A percentile compares a stretch with the other conserved stretches of the same genome.
Conservation (phyloP, 2,113 vertebrate species). For the Chaenogobius annularis region DNA sequence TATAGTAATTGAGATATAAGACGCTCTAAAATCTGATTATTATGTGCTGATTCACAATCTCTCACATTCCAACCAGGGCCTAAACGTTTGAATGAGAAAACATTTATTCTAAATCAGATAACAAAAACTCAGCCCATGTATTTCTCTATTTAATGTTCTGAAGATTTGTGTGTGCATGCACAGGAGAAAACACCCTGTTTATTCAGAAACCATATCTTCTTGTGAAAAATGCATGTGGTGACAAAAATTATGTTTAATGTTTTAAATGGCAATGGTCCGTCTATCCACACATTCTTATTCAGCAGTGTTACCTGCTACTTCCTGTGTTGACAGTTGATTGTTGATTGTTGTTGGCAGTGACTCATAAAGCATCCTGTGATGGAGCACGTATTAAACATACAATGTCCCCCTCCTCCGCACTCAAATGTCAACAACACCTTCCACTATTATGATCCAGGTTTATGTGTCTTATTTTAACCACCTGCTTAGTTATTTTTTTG, state of each 20-base stretch:
- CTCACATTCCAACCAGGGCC: slow-evolving; percentile 12
- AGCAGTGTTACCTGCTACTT: neutral
- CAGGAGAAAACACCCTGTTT: neutral
- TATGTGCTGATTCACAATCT: slow-evolving; percentile 17
- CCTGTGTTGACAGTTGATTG: slow-evolving; percentile 2
- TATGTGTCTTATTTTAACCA: neutral
- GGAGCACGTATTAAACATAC: neutral
- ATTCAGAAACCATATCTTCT: neutral
- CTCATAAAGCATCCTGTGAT: neutral
- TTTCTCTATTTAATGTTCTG: neutral
- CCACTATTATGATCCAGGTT: neutral
- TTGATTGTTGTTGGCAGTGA: neutral
- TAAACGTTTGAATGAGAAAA: slow-evolving; percentile 25
- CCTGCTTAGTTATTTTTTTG: neutral
- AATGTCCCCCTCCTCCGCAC: neutral
- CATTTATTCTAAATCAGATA: slow-evolving; percentile 24
- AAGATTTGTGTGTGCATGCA: neutral
- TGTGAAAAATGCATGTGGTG: neutral
- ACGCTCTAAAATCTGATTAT: slow-evolving; percentile 35
- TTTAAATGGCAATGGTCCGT: neutral
- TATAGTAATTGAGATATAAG: slow-evolving; percentile 42
- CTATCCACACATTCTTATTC: neutral
- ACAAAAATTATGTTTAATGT: neutral
- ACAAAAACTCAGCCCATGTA: slow-evolving; percentile 1
- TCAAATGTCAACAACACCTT: neutral